phyloP scores from a whole-genome alignment of 2,113 vertebrate species.

The Mastomys coucha region DNA sequence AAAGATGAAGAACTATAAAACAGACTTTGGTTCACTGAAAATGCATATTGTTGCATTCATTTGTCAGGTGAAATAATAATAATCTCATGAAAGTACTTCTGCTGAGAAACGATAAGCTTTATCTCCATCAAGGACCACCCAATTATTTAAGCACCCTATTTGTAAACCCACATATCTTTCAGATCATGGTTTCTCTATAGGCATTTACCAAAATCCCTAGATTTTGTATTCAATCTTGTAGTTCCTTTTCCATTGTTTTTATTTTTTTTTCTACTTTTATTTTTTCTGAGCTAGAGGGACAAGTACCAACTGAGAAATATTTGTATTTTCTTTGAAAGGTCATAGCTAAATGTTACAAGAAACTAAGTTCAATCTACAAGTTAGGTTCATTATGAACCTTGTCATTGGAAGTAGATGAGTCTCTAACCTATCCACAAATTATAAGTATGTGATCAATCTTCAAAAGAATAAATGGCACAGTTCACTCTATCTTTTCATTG shows the following conservation, averaged over 20 bases:
- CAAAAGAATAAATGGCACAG: conserved; percentile 42
- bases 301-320: conserved; percentile 11
- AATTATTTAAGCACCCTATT: conserved; percentile 34
- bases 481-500: conserved; percentile 61
- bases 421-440: conserved; percentile 34
- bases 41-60: conserved; percentile 9
- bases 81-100: conserved; percentile 38
- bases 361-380: conserved; percentile 59
- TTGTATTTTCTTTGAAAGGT: conserved; percentile 60
- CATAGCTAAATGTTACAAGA: conserved; percentile 58
- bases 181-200: conserved; percentile 64
- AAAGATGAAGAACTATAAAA: conserved; percentile 48
- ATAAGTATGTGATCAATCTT: conserved; percentile 45
- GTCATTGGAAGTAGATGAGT: conserved; percentile 23
- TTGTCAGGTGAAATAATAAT: conserved; percentile 59
- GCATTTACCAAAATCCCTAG: not conserved
- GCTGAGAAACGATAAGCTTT: conserved; percentile 10
- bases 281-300: not conserved
- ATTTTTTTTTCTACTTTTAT: not conserved
- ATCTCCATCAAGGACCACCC: conserved; percentile 47
- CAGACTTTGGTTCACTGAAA: conserved; percentile 48
- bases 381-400: conserved; percentile 40
- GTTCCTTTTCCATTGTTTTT: not conserved
- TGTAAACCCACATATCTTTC: conserved; percentile 56
- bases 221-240: conserved; percentile 35